A percentile compares a stretch with the other conserved stretches of the same genome.
Conservation (phyloP, 2,113 vertebrate species). For the Leptocoma aspasia region DNA sequence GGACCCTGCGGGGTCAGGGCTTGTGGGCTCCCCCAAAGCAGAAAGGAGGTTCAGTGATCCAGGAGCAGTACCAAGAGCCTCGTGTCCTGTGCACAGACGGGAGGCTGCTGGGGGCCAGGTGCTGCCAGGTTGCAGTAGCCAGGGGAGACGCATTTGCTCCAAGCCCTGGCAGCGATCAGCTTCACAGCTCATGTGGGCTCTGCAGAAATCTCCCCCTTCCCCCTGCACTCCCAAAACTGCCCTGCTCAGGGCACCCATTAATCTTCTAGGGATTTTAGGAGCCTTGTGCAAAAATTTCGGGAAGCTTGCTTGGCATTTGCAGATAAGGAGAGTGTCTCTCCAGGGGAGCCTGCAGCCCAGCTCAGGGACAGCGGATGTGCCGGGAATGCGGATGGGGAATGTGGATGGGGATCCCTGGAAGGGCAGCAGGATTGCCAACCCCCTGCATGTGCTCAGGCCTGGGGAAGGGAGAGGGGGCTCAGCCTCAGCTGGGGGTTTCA, state of each 20-base stretch:
- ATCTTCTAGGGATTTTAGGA: not conserved
- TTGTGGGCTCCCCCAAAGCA: not conserved
- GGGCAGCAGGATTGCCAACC: not conserved
- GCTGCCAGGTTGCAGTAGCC: not conserved
- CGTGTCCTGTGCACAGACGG: fast-evolving
- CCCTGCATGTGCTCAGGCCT: not conserved
- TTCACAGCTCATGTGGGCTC: not conserved
- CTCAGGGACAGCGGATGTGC: not conserved
- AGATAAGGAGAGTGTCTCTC: not conserved
- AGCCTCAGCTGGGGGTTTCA: not conserved
- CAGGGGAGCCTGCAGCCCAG: not conserved
- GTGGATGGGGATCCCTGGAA: not conserved
- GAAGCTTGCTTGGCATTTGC: not conserved
- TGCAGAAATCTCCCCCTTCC: not conserved
- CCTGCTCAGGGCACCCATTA: not conserved
- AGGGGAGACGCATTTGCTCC: not conserved
- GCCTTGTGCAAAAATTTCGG: not conserved
- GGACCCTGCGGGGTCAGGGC: not conserved
- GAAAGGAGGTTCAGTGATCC: not conserved
- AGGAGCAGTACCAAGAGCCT: not conserved
- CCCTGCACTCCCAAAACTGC: not conserved
- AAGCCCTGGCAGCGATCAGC: not conserved
- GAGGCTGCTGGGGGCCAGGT: not conserved
- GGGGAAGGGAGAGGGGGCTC: not conserved
- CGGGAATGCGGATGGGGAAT: not conserved